A percentile compares a stretch with the other conserved stretches of the same genome.
Evolutionary conservation across 2,113 vertebrate genomes (phyloP).

Genomic region (Blennius ocellaris): DNA sequence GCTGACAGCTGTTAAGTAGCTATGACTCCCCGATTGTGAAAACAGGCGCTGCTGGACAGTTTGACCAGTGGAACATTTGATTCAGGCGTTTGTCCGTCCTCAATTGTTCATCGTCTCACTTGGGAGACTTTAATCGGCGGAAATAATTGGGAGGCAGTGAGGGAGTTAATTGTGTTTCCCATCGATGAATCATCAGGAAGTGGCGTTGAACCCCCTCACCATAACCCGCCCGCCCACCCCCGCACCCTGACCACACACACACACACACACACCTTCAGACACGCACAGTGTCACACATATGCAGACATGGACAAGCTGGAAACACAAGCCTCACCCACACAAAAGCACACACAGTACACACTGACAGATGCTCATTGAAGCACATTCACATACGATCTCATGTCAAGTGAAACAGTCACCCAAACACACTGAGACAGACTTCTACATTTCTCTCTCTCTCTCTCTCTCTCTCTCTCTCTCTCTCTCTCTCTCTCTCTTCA

Average conservation of each 20-base stretch:
- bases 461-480: neutral
- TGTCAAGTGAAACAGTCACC: slow-evolving; percentile 1
- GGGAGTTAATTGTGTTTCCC: slow-evolving; percentile 71
- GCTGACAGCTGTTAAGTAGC: slow-evolving; percentile 60
- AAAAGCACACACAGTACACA: neutral
- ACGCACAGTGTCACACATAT: neutral
- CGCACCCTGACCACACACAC: slow-evolving; percentile 31
- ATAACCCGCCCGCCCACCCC: neutral
- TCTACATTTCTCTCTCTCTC: neutral
- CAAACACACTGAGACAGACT: slow-evolving; percentile 1
- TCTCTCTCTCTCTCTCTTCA: neutral
- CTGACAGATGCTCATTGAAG: neutral
- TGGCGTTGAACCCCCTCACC: slow-evolving; percentile 39
- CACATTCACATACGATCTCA: neutral
- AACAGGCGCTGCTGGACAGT: slow-evolving; percentile 29
- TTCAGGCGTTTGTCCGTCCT: slow-evolving; percentile 26
- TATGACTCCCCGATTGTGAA: slow-evolving; percentile 35
- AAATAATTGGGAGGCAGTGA: slow-evolving; percentile 65
- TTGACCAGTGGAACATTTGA: slow-evolving; percentile 63
- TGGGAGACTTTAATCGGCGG: slow-evolving; percentile 60
- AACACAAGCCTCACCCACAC: slow-evolving; percentile 7
- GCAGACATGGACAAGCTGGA: neutral
- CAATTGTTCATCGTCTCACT: slow-evolving; percentile 58
- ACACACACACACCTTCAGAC: slow-evolving; percentile 26
- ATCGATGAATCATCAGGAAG: slow-evolving; percentile 71